Evolutionary conservation across 23 tunicate genomes (phyloP).

Genomic region (Ascidia mentula): DNA sequence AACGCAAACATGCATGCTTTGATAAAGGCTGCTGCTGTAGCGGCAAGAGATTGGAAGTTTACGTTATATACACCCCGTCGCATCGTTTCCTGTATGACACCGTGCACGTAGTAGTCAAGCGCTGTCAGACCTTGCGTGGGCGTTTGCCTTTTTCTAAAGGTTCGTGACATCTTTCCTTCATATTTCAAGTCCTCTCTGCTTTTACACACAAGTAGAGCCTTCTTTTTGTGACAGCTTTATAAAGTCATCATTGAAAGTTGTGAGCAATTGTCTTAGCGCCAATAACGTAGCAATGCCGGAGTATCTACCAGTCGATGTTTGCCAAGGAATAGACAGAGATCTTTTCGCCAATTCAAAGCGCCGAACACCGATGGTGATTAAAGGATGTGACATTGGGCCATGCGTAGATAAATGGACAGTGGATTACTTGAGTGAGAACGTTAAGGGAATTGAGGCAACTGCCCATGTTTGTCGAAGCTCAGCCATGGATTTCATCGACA

Average conservation of each 20-base stretch:
- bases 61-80: too few species aligned
- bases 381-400: slow-evolving; percentile 71
- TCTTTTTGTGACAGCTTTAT: too few species aligned
- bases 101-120: too few species aligned
- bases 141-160: too few species aligned
- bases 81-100: too few species aligned
- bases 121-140: too few species aligned
- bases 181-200: too few species aligned
- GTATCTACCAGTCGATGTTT: not conserved
- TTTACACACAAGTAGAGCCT: too few species aligned
- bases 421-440: slow-evolving; percentile 45
- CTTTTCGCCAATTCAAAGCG: not conserved
- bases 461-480: slow-evolving; percentile 73
- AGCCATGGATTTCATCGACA: slow-evolving; percentile 71
- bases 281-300: not conserved
- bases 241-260: not conserved
- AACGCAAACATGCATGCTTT: too few species aligned
- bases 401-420: slow-evolving; percentile 71
- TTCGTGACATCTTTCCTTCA: too few species aligned
- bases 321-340: not conserved
- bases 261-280: not conserved
- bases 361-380: slow-evolving; percentile 64
- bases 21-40: too few species aligned
- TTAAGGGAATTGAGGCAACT: slow-evolving; percentile 27
- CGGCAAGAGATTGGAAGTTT: too few species aligned